Percentiles rank a stretch among this genome's conserved stretches.
Evolutionary conservation across 2,888 invertebrate genomes (phyloP).

Genomic region (Aphidius colemani): DNA sequence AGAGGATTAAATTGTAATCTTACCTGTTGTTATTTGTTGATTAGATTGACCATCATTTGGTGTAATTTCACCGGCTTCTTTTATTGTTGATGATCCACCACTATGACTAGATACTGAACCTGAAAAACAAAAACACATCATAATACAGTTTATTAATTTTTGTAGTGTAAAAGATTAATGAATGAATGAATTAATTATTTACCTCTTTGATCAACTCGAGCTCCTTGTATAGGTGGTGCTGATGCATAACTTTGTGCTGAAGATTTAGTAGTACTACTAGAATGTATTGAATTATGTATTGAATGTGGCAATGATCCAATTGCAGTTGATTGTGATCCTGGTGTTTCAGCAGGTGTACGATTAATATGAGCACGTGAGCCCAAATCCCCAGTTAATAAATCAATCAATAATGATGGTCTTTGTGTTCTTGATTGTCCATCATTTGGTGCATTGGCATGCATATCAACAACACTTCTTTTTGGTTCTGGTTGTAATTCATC

Average conservation of each 20-base stretch:
- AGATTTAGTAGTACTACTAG: conserved; percentile 46
- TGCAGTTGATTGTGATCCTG: conserved; percentile 48
- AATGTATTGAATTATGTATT: conserved; percentile 48
- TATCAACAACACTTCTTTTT: conserved; percentile 54
- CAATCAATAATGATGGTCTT: conserved; percentile 71
- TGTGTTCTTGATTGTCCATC: conserved; percentile 62
- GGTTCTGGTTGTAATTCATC: conserved; percentile 55
- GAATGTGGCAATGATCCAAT: conserved; percentile 44
- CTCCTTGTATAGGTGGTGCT: conserved; percentile 38
- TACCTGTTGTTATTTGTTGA: conserved; percentile 50
- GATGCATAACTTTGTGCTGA: conserved; percentile 44
- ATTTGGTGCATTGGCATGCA: conserved; percentile 46
- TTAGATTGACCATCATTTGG: conserved; percentile 44
- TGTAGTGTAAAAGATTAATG: not conserved
- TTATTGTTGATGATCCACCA: conserved; percentile 51
- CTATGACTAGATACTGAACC: conserved; percentile 55
- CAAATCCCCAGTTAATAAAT: conserved; percentile 68
- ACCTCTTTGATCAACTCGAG: conserved; percentile 24
- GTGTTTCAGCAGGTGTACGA: conserved; percentile 53
- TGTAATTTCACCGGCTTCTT: conserved; percentile 44
- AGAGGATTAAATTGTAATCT: conserved; percentile 29
- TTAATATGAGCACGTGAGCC: conserved; percentile 51
- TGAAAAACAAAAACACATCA: conserved; percentile 23
- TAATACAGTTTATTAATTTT: no score
- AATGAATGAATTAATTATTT: not conserved